phyloP scores from a whole-genome alignment of 2,888 invertebrate genomes.

The Ophion ventricosus region DNA sequence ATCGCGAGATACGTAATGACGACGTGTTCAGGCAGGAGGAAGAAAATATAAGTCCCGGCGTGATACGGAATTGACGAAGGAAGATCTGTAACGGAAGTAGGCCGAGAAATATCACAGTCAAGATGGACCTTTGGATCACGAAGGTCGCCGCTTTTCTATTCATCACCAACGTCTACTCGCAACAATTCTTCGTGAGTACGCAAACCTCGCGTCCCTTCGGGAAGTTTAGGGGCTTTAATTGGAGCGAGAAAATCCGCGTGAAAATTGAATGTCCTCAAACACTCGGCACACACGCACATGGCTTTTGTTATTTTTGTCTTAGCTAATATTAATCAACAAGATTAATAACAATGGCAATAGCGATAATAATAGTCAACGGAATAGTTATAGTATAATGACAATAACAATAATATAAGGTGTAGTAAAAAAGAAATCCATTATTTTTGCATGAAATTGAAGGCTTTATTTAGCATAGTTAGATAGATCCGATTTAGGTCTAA shows the following conservation, averaged over 20 bases:
- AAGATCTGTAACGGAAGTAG: neutral
- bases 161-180: slow-evolving; percentile 51
- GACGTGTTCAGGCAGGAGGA: neutral
- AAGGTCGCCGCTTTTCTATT: slow-evolving; percentile 43
- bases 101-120: neutral
- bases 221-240: neutral
- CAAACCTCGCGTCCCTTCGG: neutral
- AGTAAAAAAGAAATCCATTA: too few species aligned
- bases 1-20: neutral
- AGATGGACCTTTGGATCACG: slow-evolving; percentile 54
- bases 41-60: neutral
- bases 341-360: neutral
- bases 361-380: neutral
- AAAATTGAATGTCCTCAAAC: neutral
- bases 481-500: too few species aligned
- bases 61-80: neutral
- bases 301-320: neutral
- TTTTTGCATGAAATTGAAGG: too few species aligned
- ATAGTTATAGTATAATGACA: neutral
- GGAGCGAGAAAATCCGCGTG: neutral
- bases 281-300: neutral
- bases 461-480: too few species aligned
- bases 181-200: slow-evolving; percentile 72
- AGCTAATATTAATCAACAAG: neutral
- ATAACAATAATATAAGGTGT: too few species aligned